Base-by-base conservation (phyloP, 2,888 invertebrate species). In the Hydraecia micacea region DNA sequence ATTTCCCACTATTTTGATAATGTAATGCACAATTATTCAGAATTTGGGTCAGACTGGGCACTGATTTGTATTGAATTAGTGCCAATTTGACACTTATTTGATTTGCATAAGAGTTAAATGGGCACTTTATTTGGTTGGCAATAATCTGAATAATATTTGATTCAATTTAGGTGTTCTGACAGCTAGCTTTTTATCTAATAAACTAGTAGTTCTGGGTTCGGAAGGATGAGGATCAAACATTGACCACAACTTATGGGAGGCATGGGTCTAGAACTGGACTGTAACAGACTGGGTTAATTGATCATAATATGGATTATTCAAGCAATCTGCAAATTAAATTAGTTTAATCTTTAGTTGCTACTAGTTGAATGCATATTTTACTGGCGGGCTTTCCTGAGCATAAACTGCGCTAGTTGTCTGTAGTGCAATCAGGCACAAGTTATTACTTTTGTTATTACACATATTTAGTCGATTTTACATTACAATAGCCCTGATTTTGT, bases 381-480 rank as follows among this genome's bases (percentile, higher is more conserved):
- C 28, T 49, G 60, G 32, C 39, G 32, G 13, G 18, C n/a, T 42
- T 52, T 32, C 25, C 55, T 32, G 46, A n/a, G 49, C 39, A 49
- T 32, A 60, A 42, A 36, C 32, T 18, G 18, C 39, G 81, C 55
- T 60, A 15, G 21, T 52, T 42, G 1, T n/a, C 18, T 60, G 36
- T 9, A 21, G 28, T 49, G 9, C 7, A 42, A 55, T 58, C 8
- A 11, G 18, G 39, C 28, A 73, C 2, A 42, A 4, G 1, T 42
- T 18, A 28, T 46, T 11, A 46, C 11, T 46, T 9, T n/a, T n/a
- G n/a, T n/a, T n/a, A n/a, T n/a, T 46, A 25, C 15, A 55, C 3
- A 73, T 42, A 55, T 25, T 39, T 55, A 36, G 28, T 21, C 13
- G n/a, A 21, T 76, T 46, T 60, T 77, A 60, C 2, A 77, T 36